Percentiles rank a stretch among this genome's conserved stretches.
Conservation (phyloP, 2,888 invertebrate genomes). For the Noctuana brunneofusca region DNA sequence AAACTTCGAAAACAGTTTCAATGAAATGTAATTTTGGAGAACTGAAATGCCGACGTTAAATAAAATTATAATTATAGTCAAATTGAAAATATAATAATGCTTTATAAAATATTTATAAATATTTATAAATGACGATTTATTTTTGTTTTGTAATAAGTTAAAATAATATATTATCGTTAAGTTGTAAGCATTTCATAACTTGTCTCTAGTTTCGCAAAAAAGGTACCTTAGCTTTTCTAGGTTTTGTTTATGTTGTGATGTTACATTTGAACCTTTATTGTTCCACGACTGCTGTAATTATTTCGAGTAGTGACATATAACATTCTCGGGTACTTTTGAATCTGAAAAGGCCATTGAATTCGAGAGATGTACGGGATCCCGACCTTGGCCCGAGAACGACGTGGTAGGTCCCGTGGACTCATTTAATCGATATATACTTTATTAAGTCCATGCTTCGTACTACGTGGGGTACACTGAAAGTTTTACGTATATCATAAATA, state of each 20-base stretch:
- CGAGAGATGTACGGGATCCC: background rate
- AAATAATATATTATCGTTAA: too few relatives aligned
- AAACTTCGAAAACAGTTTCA: background rate
- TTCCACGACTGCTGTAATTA: background rate
- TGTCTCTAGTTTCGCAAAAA: background rate
- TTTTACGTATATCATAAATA: background rate
- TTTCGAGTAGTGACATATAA: slow-evolving; percentile 1
- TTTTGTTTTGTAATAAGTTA: too few relatives aligned
- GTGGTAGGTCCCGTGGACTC: background rate
- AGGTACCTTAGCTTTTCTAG: background rate
- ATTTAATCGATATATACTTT: background rate
- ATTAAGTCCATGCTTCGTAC: slow-evolving; percentile 2
- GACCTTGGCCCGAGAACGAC: background rate
- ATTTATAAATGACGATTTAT: too few relatives aligned
- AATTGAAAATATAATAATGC: too few relatives aligned
- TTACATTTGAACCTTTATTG: background rate
- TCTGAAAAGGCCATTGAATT: slow-evolving; percentile 3
- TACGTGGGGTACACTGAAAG: background rate
- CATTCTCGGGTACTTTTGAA: background rate
- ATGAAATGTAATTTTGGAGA: slow-evolving; percentile 4
- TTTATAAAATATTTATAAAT: too few relatives aligned
- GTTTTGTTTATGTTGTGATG: background rate
- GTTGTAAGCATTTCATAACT: background rate
- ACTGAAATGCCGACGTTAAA: slow-evolving; percentile 4
- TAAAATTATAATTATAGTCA: background rate